Conservation (phyloP, 2,797 vertebrate genomes). For the Crypturellus tataupa region DNA sequence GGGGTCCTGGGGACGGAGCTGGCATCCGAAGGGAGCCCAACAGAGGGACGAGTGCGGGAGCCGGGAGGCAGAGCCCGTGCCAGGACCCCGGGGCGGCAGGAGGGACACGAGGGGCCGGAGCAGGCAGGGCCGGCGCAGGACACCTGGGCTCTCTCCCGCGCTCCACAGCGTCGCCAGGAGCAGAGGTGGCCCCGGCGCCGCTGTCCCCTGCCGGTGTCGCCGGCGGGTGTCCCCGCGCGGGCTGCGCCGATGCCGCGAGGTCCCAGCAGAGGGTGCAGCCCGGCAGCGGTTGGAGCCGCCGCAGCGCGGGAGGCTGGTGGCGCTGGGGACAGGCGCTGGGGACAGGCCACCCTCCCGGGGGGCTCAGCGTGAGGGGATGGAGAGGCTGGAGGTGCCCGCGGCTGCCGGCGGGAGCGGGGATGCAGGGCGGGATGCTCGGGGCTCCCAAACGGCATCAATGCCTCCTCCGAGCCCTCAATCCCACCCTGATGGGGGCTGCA, state of each 20-base stretch:
- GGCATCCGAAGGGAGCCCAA: accelerated
- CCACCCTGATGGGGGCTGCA: not conserved
- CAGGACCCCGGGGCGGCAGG: not conserved
- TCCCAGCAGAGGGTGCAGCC: conserved; percentile 74
- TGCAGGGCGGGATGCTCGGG: not conserved
- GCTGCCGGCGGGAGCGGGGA: not conserved
- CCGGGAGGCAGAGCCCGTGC: not conserved
- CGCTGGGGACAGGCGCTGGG: not conserved
- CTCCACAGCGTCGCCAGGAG: not conserved
- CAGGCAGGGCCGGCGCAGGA: not conserved
- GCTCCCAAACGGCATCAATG: not conserved
- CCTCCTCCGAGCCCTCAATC: not conserved
- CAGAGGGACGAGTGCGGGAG: accelerated
- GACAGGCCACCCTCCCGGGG: not conserved
- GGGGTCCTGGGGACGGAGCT: not conserved
- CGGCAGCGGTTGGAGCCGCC: conserved; percentile 42
- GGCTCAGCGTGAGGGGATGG: not conserved
- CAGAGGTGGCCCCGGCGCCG: not conserved
- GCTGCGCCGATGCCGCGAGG: conserved; percentile 26
- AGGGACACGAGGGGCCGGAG: not conserved
- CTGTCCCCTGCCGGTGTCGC: not conserved
- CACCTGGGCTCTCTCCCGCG: not conserved
- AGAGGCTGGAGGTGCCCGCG: not conserved
- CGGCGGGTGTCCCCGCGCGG: not conserved
- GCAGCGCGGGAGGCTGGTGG: not conserved